Conservation (phyloP, 2,888 invertebrate genomes). For the Clepsis dumicolana region DNA sequence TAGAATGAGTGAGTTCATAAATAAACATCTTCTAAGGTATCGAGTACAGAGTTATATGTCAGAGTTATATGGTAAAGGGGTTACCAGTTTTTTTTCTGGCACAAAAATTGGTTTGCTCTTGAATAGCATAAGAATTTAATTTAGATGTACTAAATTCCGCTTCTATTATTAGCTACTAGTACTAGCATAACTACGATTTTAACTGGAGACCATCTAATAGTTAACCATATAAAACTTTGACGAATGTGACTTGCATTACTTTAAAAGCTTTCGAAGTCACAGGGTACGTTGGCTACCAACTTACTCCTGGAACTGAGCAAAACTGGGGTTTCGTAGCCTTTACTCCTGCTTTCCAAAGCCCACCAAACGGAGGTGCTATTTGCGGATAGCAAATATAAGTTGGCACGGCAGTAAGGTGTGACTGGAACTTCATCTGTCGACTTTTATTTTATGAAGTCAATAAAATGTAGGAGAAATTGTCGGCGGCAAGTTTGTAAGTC, state of each 20-base stretch:
- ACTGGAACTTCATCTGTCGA: conserved; percentile 45
- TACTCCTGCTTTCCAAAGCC: neutral
- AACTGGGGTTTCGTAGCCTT: conserved; percentile 1
- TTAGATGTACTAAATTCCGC: too few relatives aligned
- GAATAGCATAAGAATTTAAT: too few relatives aligned
- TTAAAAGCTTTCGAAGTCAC: conserved; percentile 38
- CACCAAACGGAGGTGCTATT: neutral
- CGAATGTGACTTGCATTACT: conserved; percentile 31
- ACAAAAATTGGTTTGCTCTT: too few relatives aligned
- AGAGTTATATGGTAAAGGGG: too few relatives aligned
- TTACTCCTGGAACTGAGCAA: neutral
- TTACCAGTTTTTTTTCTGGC: too few relatives aligned
- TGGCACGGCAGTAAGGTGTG: conserved; percentile 34
- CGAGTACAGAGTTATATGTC: too few relatives aligned
- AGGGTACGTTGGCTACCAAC: conserved; percentile 15
- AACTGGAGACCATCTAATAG: conserved; percentile 16
- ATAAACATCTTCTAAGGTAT: too few relatives aligned
- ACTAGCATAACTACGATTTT: neutral
- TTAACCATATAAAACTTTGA: neutral
- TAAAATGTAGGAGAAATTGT: conserved; percentile 57
- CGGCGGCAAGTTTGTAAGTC: conserved; percentile 49
- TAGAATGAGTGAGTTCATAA: too few relatives aligned
- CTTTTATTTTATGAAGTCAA: conserved; percentile 67
- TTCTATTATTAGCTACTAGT: neutral
- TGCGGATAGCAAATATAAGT: conserved; percentile 17